Conservation (phyloP, 2,797 vertebrate species). For the Lagocephalus sceleratus region DNA sequence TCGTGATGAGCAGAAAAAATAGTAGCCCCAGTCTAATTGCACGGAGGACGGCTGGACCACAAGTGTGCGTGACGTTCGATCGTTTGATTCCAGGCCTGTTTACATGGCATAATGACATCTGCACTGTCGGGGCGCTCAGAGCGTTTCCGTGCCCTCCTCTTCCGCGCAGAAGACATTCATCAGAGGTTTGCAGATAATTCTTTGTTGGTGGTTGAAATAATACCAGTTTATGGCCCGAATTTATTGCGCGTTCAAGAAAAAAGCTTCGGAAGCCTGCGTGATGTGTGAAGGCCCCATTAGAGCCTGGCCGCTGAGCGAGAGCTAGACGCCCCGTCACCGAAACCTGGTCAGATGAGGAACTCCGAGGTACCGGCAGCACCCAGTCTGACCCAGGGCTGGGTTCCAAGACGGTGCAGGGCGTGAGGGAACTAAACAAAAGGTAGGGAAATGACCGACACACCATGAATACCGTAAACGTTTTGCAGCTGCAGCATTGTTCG, state of each 20-base stretch:
- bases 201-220: conserved; percentile 27
- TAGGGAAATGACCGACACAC: too few relatives aligned
- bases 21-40: conserved; percentile 20
- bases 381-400: too few relatives aligned
- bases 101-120: conserved; percentile 69
- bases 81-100: conserved; percentile 79
- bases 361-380: too few relatives aligned
- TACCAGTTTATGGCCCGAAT: too few relatives aligned
- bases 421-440: too few relatives aligned
- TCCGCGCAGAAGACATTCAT: conserved; percentile 42
- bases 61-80: conserved; percentile 69
- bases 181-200: conserved; percentile 44
- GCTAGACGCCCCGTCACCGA: too few relatives aligned
- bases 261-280: conserved; percentile 12
- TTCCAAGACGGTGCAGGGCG: too few relatives aligned
- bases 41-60: conserved; percentile 60
- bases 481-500: too few relatives aligned
- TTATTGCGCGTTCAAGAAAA: conserved; percentile 8
- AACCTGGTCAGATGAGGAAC: too few relatives aligned
- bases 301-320: conserved; percentile 26
- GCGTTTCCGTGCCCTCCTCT: conserved; percentile 35
- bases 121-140: conserved; percentile 44
- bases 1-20: conserved; percentile 10
- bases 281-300: conserved; percentile 26
- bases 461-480: too few relatives aligned